These are phyloP conservation scores for Euura saliciscinereae DNA, from an alignment of 1,140 invertebrate genomes.

Conservation along the genomic window DNA sequence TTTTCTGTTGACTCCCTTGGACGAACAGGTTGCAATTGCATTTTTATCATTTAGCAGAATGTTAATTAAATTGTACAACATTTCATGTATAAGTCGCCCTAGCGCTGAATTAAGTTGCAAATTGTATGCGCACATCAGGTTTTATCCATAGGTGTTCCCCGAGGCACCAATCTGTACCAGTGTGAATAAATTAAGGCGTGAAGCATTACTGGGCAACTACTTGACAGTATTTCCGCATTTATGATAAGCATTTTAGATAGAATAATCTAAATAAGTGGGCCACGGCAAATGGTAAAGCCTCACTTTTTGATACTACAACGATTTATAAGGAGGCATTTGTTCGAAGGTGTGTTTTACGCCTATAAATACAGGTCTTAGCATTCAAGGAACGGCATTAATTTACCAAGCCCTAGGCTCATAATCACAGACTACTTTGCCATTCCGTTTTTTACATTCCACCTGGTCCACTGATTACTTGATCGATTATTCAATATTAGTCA, in stretches of 20 bases:
- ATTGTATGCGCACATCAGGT: constrained; percentile 9
- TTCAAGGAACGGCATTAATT: background rate
- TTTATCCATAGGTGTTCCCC: constrained; percentile 23
- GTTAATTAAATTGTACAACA: background rate
- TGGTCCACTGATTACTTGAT: too few species aligned
- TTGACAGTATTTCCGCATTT: constrained; percentile 45
- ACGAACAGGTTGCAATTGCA: background rate
- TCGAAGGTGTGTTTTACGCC: background rate
- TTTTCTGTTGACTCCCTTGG: background rate
- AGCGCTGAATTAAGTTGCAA: constrained; percentile 1
- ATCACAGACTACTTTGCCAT: background rate
- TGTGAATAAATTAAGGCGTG: constrained; percentile 33
- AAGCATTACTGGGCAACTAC: constrained; percentile 22
- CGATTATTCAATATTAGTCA: too few species aligned
- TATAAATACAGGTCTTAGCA: background rate
- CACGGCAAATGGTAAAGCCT: constrained; percentile 22
- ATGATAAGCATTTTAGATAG: constrained; percentile 39
- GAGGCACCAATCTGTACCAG: constrained; percentile 31
- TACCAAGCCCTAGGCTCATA: background rate
- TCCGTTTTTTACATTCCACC: background rate
- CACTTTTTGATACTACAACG: constrained; percentile 34
- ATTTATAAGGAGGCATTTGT: constrained; percentile 42
- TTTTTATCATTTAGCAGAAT: background rate
- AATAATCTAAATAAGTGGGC: constrained; percentile 40
- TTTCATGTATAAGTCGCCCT: background rate